A percentile compares a stretch with the other conserved stretches of the same genome.
Evolutionary conservation across 2,888 invertebrate genomes (phyloP).

Genomic region (Cheilosia pagana): DNA sequence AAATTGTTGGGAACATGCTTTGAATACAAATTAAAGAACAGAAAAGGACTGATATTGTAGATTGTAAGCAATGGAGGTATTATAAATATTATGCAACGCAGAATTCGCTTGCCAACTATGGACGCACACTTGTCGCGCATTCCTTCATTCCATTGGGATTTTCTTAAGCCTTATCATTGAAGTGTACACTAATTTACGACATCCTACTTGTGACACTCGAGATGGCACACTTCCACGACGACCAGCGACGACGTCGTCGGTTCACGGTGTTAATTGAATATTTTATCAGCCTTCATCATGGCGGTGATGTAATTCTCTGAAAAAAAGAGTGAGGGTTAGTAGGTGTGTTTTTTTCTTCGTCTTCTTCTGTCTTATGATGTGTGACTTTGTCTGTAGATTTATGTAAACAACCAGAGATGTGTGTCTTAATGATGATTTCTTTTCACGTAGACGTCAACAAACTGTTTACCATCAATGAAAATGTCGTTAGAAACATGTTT

Average conservation of each 20-base stretch:
- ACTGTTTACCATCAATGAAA: background rate
- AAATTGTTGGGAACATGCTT: conserved; percentile 19
- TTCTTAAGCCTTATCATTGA: conserved; percentile 50
- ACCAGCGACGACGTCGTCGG: conserved; percentile 21
- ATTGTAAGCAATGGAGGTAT: background rate
- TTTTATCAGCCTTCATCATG: conserved; percentile 33
- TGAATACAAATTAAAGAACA: conserved; percentile 35
- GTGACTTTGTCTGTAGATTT: conserved; percentile 1
- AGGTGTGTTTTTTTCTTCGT: background rate
- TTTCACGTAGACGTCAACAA: background rate
- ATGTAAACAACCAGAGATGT: background rate
- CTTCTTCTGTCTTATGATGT: background rate
- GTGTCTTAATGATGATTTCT: background rate
- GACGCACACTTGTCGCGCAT: conserved; percentile 4
- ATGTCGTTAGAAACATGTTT: background rate
- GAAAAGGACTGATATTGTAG: conserved; percentile 12
- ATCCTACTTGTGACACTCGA: conserved; percentile 51
- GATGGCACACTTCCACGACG: conserved; percentile 56
- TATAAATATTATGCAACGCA: conserved; percentile 27
- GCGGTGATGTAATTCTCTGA: conserved; percentile 46
- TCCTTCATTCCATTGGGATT: conserved; percentile 22
- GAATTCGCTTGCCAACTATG: background rate
- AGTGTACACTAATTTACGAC: conserved; percentile 54
- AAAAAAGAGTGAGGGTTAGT: conserved; percentile 13
- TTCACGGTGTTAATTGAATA: conserved; percentile 57